Conservation (phyloP, 2,888 invertebrate species). For the Panzeria rudis region DNA sequence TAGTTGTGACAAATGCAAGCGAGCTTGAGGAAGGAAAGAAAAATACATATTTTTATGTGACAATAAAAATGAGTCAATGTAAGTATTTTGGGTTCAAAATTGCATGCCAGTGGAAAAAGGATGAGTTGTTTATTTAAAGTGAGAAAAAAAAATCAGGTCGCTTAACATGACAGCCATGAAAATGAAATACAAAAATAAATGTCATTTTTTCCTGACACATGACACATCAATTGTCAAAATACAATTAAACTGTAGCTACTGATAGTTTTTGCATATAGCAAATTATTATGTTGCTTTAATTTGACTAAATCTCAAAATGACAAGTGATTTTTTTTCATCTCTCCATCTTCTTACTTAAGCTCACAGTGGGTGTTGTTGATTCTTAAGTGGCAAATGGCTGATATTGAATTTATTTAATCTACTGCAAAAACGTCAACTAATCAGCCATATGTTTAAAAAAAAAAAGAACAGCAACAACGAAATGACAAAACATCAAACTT, state of each 20-base stretch:
- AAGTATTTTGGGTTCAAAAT: not conserved
- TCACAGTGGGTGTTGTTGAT: constrained; percentile 55
- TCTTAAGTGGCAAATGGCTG: constrained; percentile 54
- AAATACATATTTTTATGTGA: not conserved
- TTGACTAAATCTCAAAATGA: constrained; percentile 35
- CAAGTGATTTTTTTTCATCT: constrained; percentile 49
- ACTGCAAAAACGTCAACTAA: constrained; percentile 61
- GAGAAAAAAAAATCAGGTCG: constrained; percentile 42
- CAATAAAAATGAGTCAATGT: constrained; percentile 13
- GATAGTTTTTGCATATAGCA: constrained; percentile 16
- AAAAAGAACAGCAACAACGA: constrained; percentile 8
- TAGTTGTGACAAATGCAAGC: constrained; percentile 29
- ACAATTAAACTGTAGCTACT: constrained; percentile 71
- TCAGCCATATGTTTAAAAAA: constrained; percentile 60
- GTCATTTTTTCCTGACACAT: constrained; percentile 75
- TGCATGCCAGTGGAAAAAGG: constrained; percentile 33
- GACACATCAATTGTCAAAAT: constrained; percentile 83
- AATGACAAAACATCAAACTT: constrained; percentile 16
- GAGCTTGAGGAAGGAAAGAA: not conserved
- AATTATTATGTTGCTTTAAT: constrained; percentile 32
- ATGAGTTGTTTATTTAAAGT: constrained; percentile 25
- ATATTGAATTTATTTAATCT: constrained; percentile 51
- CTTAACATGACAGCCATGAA: constrained; percentile 67
- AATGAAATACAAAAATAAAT: constrained; percentile 51
- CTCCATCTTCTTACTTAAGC: not conserved